Evolutionary conservation across 2,113 vertebrate genomes (phyloP), one percentile per base, ranked within the genome.

Genomic region (Pristiophorus japonicus): DNA sequence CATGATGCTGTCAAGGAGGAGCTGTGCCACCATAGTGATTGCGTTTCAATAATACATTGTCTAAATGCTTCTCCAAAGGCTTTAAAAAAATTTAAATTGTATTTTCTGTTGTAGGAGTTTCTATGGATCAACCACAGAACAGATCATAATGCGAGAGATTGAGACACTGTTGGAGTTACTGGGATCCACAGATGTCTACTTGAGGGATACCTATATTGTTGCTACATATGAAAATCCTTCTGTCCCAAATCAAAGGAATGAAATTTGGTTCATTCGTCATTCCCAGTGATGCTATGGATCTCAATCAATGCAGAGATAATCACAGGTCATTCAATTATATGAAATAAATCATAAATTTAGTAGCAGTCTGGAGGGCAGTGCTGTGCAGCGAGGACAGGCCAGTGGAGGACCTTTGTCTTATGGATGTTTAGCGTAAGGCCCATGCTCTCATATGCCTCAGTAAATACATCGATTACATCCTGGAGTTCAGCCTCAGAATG

Each of bases 191-290:
- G 97, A 97, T 0, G 45, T 95, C 0, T 85, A 98, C 73, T 96
- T 96, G 70, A 96, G 6, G 0, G 97, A 97, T 67, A 85, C 92
- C 8, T 98, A 97, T 97, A 97, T 98, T 0, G 98, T 99, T 30
- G 98, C 98, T 0, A 96, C 96, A 3, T 99, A 98, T 0, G 97
- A 98, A 96, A 98, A 99, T n/a, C 98, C 98, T 0, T 97, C 98
- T 2, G 27, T 98, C 0, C 96, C 98, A 0, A 97, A 95, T 22
- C 98, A 97, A 95, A 96, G 98, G 95, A 98, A 98, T 0, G 98
- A 98, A 97, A 98, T 99, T 97, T 99, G 98, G 98, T 98, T 98
- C 96, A 96, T 98, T 96, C 93, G 96, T 30, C 97, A 73, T 30
- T 75, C 96, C 20, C 75, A 81, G 42, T 97, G 34, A 75, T n/a